A percentile compares a stretch with the other conserved stretches of the same genome.
Evolutionary conservation across 2,888 invertebrate species (phyloP).

Genomic region (Mystacides longicornis): DNA sequence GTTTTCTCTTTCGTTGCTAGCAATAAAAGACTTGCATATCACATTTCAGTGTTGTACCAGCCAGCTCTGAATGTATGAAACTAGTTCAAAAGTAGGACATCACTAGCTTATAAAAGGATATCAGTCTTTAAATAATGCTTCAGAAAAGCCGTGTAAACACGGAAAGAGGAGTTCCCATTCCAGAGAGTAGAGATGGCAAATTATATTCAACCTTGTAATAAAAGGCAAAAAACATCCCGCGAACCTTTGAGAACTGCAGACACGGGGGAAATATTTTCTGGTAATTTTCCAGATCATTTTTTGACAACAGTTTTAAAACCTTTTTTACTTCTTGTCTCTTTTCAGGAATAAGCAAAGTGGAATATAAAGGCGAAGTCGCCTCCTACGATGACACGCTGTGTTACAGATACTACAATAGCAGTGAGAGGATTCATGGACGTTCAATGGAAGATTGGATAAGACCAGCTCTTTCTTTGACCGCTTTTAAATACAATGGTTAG

Average conservation of each 20-base stretch:
- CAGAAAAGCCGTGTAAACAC: background rate
- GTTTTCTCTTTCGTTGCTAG: too few species aligned
- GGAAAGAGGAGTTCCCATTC: background rate
- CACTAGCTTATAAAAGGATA: background rate
- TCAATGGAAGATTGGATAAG: constrained; percentile 61
- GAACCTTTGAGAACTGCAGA: constrained; percentile 21
- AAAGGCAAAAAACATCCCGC: constrained; percentile 28
- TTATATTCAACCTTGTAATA: constrained; percentile 24
- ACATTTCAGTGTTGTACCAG: too few species aligned
- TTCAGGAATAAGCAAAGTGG: constrained; percentile 49
- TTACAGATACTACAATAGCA: constrained; percentile 52
- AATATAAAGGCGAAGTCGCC: constrained; percentile 48
- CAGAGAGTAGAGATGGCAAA: background rate
- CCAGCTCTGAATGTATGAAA: background rate
- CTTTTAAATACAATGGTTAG: constrained; percentile 38
- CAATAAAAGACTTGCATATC: too few species aligned
- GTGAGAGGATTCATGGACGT: constrained; percentile 50
- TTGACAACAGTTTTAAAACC: background rate
- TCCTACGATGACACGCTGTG: constrained; percentile 44
- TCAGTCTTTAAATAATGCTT: background rate
- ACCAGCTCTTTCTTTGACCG: constrained; percentile 49
- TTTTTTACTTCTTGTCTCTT: constrained; percentile 9
- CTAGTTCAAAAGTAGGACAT: background rate
- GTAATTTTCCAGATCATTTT: constrained; percentile 18
- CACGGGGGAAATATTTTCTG: constrained; percentile 28